Evolutionary conservation across 2,113 vertebrate genomes (phyloP), one percentile per base, ranked within the genome.

Genomic region (Eulacestoma nigropectus): DNA sequence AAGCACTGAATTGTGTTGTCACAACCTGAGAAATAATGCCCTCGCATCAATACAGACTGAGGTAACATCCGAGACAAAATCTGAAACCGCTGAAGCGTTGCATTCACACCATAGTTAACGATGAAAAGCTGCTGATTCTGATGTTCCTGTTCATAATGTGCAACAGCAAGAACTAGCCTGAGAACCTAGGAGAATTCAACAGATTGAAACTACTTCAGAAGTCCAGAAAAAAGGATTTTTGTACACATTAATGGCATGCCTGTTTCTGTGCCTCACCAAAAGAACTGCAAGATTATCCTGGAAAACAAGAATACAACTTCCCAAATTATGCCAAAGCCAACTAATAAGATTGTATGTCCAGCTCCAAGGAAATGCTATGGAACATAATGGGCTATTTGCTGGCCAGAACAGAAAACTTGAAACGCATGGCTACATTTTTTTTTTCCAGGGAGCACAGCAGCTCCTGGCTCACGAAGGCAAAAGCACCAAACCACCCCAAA

Each of bases 241-340:
- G 0, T 32, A 29, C 9, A 5, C 13, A n/a, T 16, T 75, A 62
- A 55, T 1, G 3, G 3, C 39, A 14, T 13, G 30, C 33, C 35
- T 64, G 47, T 59, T 30, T 42, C 44, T 44, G 9, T 50, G 35
- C 10, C 30, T 49, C 55, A 52, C 44, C 41, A 42, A 32, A 57
- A 42, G 46, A 82, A 56, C 5, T 14, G 39, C 62, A 73, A 20
- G 20, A 7, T 49, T 57, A 53, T 17, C 23, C 41, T 7, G 4
- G 18, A 79, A 91, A 78, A 84, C 10, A 78, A 44, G 27, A 81
- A 29, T 9, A 22, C 25, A 7, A 53, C 46, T 87, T 91, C 37
- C 33, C 19, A 46, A 84, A 70, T 70, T 21, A 67, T 47, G 22
- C 56, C 32, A 68, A 84, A 79, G 22, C 25, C 44, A 64, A 13